These are phyloP conservation scores for Pocillopora meandrina DNA, from an alignment of 92 coral and sea anemone species.

Conservation along the genomic window DNA sequence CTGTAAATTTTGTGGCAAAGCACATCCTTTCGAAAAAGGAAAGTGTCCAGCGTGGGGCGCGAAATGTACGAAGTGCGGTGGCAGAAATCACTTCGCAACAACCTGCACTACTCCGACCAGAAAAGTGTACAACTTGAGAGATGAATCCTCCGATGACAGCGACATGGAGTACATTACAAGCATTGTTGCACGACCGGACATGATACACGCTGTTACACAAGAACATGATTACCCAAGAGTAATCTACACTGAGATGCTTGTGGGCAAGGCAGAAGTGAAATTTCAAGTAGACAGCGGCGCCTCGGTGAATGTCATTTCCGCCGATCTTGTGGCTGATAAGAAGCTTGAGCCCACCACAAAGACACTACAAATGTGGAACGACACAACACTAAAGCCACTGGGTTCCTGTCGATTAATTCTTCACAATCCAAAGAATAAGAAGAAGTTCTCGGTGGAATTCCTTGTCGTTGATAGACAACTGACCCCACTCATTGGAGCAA, in stretches of 20 bases:
- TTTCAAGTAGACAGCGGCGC: too few species aligned
- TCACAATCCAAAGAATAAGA: conserved; percentile 31
- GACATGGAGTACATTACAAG: conserved; percentile 14
- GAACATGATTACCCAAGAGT: not conserved
- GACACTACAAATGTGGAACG: conserved; percentile 1
- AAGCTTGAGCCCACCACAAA: not conserved
- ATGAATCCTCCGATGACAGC: conserved; percentile 13
- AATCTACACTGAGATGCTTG: conserved; percentile 28
- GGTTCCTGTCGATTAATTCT: conserved; percentile 14
- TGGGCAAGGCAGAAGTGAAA: not conserved
- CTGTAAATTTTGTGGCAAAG: conserved; percentile 8
- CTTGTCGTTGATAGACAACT: conserved; percentile 1
- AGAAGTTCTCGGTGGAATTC: conserved; percentile 44
- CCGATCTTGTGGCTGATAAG: not conserved
- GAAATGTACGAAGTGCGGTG: too few species aligned
- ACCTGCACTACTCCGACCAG: too few species aligned
- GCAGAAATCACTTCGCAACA: too few species aligned
- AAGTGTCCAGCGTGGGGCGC: conserved; percentile 18
- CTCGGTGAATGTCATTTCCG: conserved; percentile 27
- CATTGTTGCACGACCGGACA: not conserved
- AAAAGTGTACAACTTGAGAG: too few species aligned
- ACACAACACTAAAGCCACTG: not conserved
- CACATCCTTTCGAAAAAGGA: not conserved
- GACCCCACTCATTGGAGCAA: conserved; percentile 30
- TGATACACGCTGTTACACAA: not conserved